Base-by-base conservation (phyloP, 1,140 invertebrate genomes). In the Procambarus clarkii region DNA sequence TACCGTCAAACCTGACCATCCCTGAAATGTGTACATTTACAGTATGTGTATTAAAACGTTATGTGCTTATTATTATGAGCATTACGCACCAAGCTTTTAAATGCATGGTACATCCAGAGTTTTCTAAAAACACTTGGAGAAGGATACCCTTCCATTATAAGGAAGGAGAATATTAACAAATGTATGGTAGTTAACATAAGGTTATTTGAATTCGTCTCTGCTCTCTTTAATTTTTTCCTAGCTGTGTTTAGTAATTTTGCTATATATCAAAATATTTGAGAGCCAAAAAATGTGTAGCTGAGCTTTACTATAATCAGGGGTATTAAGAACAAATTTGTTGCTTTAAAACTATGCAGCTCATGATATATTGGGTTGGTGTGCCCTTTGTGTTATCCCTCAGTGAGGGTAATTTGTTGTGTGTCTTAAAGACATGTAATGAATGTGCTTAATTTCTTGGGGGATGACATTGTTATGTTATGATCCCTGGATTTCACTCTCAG, bases 401-500 rank as follows among this genome's bases (percentile, higher is more conserved):
- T 74, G 24, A 74, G 24, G 69, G 69, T 64, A 64, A 18, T 64
- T 64, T 64, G 60, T 74, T 74, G 69, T 74, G 64, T 21, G 24
- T 74, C 69, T 34, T 74, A 74, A 34, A 34, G 69, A 74, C n/a
- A 74, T 74, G n/a, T 74, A 74, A 74, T 74, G 69, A 34, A 74
- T 74, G 21, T 74, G 69, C 44, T 85, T 74, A 4, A 85, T 85
- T 74, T 69, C 34, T 71, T 60, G 60, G 83, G 83, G 83, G 83
- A 74, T 48, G 69, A 24, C 83, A 85, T 69, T 85, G 60, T 74
- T 69, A 74, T 74, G 45, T 48, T 69, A 48, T 74, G 69, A 74
- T 85, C 83, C 60, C 44, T 71, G 46, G 69, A 85, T 24, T 74
- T 74, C 45, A 45, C 83, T 85, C 83, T 85, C 83, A 85, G 83